Evolutionary conservation across 2,113 vertebrate species (phyloP), one percentile per base, ranked within the genome.

Genomic region (Lethenteron reissneri): DNA sequence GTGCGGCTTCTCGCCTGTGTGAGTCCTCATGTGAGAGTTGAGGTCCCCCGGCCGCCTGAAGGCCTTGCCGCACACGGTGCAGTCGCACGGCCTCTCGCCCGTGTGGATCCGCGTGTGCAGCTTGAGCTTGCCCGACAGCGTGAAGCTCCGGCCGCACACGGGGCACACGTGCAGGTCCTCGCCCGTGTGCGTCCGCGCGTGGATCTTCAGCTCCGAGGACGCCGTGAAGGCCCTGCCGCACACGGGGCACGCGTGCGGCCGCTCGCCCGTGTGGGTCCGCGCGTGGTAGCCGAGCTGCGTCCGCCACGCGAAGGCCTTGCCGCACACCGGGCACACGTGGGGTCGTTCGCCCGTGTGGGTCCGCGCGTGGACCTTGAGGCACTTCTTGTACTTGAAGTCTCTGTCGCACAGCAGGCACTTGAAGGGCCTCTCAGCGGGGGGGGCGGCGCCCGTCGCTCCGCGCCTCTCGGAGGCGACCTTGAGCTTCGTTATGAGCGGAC

Each of bases 231-330:
- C 84, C 25, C 89, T 88, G 69, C 84, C 82, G 76, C 88, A 94
- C 72, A 86, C 78, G 1, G 83, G 82, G 73, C 89, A 91, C 74
- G 83, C 80, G 76, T 87, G 90, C 10, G 64, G 64, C 73, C 84
- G 82, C 3, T 88, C 89, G 0, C 85, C 87, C 76, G 88, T 86
- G 74, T 92, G 89, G 75, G 83, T 89, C 70, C 87, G 87, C 71
- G 86, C 88, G 79, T 94, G 89, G 77, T 90, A 90, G 58, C 90
- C 86, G 56, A 90, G 76, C 76, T 87, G 91, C 57, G 88, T 88
- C 1, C 88, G 87, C 2, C 90, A 87, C 9, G 88, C 83, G 76
- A 91, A 92, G 58, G 87, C 88, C 74, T 90, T 83, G 56, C 84
- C 86, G 2, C 88, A 92, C 57, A 88, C 84, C 72, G 84, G 84